Evolutionary conservation across 2,797 vertebrate genomes (phyloP), one percentile per base, ranked within the genome.

Genomic region (Carapus acus): DNA sequence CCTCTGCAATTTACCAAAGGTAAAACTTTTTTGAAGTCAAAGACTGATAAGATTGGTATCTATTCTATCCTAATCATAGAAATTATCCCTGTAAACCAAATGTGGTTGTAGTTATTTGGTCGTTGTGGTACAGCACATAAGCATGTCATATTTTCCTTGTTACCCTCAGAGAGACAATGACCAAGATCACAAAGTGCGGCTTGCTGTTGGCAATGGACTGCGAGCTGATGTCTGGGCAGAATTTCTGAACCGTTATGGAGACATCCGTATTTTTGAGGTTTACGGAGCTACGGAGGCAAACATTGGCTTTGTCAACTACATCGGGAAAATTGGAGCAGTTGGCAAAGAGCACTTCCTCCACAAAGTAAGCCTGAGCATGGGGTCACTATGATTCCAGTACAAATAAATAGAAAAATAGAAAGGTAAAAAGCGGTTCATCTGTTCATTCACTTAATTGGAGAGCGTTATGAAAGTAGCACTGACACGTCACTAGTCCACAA

Each of bases 261-360:
- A 89, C 46, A 78, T 94, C 52, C 24, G 13, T 0, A 73, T 94
- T 55, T 79, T 76, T 17, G 92, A 96, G 68, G 89, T 88, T 63
- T 94, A 96, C 4, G 92, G 88, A 11, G 73, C 92, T 0, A 94
- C 93, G 0, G 92, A 96, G 73, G 91, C 89, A 69, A 94, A 92
- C 43, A 2, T 89, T 0, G 85, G 82, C 37, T 92, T 95, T 58
- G 0, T 89, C 36, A 96, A 94, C 78, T 91, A 92, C 22, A 38
- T 54, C 0, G 88, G 90, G 41, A 95, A 91, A 80, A 24, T 91
- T 2, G 92, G 93, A 43, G 89, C 91, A 2, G 24, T 89, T 0
- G 92, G 92, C 48, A 89, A 83, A 77, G 67, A 81, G 5, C 81
- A 87, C 65, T 85, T 65, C 44, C 67, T 94, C 1, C 71, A 87